Base-by-base conservation (phyloP, 1,140 invertebrate genomes). In the Leguminivora glycinivorella region DNA sequence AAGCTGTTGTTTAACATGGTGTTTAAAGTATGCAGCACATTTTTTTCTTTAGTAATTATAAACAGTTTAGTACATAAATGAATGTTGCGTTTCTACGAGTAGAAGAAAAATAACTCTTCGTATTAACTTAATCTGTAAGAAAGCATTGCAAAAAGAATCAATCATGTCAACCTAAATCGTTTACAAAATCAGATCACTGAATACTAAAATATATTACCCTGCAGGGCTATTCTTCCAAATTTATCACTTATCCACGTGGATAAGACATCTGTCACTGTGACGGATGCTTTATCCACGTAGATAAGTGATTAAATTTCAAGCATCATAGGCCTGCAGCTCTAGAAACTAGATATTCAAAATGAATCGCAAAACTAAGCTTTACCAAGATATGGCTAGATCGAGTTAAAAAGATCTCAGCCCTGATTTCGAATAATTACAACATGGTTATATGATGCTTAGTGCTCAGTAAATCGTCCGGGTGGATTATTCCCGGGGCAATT, bases 401-500 rank as follows among this genome's bases (percentile, higher is more conserved):
- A 52, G 47, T 52, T 52, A 1, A 52, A 52, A 52, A 52, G 47
- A 52, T 52, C 19, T 52, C 22, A 22, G 22, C n/a, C 2, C 47
- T 52, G 47, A 52, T 52, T 52, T 22, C 25, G 19, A 63, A 63
- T 63, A 63, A 58, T 58, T 58, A 63, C 58, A 17, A 29, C 25
- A 34, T 17, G 58, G 26, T 31, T 29, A 63, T 29, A 29, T 26
- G 25, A 29, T 22, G 47, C 47, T 52, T 52, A 52, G 25, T 17
- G 22, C 56, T 63, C 26, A 29, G 14, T 29, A 63, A 29, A 63
- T 29, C 58, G 58, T 63, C 26, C 26, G 26, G 22, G 67, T 52
- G 31, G 63, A 76, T 74, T 70, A 73, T 72, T 72, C 73, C 56
- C 40, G 52, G 67, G 43, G 24, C 71, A 52, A 52, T 52, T 52